These are phyloP conservation scores for Nanorana parkeri DNA, from an alignment of 2,113 vertebrate species.

Conservation along the genomic window DNA sequence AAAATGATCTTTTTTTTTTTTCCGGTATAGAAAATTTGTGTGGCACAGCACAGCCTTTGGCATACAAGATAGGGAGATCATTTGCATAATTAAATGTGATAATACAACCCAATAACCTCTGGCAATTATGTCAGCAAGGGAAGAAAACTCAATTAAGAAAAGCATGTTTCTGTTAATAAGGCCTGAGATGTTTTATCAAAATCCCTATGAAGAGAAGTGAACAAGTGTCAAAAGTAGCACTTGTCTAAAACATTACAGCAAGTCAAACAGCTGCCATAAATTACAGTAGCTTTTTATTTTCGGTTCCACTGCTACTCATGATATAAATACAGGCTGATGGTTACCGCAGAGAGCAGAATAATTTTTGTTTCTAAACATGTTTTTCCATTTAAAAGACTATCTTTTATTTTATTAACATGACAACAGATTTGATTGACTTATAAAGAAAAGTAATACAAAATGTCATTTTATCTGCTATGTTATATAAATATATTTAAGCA, in stretches of 20 bases:
- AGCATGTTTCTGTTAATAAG: conserved; percentile 60
- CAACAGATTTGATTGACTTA: not conserved
- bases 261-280: not conserved
- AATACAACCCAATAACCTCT: conserved; percentile 54
- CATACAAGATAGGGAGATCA: conserved; percentile 29
- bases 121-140: conserved; percentile 55
- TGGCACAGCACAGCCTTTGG: conserved; percentile 58
- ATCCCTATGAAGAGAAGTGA: conserved; percentile 17
- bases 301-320: not conserved
- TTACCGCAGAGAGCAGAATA: not conserved
- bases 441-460: no score
- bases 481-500: no score
- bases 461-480: no score
- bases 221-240: conserved; percentile 23
- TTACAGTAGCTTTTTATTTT: not conserved
- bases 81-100: conserved; percentile 60
- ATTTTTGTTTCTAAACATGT: not conserved
- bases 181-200: conserved; percentile 51
- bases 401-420: not conserved
- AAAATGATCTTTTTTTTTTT: conserved; percentile 14
- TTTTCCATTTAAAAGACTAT: not conserved
- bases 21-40: conserved; percentile 31
- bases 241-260: not conserved
- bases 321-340: not conserved
- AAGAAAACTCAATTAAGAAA: conserved; percentile 43